A percentile compares a stretch with the other conserved stretches of the same genome.
Conservation (phyloP, 2,113 vertebrate genomes). For the Chionodraco myersi region DNA sequence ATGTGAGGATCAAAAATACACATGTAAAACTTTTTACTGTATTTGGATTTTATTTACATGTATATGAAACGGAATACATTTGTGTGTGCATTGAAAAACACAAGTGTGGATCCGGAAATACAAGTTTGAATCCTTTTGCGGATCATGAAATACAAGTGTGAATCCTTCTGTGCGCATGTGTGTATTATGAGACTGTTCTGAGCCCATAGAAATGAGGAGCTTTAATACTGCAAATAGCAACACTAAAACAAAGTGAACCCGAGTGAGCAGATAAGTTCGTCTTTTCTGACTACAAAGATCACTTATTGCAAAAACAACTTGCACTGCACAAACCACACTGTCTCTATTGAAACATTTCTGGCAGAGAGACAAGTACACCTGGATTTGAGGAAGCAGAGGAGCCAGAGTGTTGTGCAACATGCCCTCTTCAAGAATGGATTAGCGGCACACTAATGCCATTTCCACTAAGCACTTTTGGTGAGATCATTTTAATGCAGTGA, state of each 20-base stretch:
- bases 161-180: no score
- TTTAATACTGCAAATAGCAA: constrained; percentile 19
- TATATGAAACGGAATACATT: no score
- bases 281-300: constrained; percentile 7
- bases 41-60: no score
- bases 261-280: neutral
- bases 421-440: constrained; percentile 68
- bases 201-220: no score
- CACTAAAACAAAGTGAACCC: constrained; percentile 11
- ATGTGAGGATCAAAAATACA: no score
- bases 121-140: no score
- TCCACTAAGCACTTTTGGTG: constrained; percentile 64
- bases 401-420: constrained; percentile 60
- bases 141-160: no score
- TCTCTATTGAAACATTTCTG: constrained; percentile 11
- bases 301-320: neutral
- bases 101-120: no score
- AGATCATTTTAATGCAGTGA: constrained; percentile 63
- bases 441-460: constrained; percentile 57
- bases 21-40: no score
- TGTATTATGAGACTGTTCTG: no score
- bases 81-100: no score
- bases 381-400: constrained; percentile 30
- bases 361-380: constrained; percentile 38
- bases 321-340: neutral